Base-by-base conservation (phyloP, 2,888 invertebrate species). In the Hypomecis punctinalis region DNA sequence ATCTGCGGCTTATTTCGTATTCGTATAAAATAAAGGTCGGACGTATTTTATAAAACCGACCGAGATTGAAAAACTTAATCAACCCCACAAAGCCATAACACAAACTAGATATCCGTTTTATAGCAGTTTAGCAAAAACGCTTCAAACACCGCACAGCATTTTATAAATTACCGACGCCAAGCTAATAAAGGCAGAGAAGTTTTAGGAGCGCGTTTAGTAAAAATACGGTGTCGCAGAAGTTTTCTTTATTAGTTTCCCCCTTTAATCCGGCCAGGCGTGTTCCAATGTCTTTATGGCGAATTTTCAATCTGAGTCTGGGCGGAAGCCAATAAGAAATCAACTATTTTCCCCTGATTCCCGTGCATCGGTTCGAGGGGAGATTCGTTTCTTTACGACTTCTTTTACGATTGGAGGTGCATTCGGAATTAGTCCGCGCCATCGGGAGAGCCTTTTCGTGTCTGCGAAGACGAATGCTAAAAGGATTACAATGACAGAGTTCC, bases 341-440 rank as follows among this genome's bases (percentile, higher is more conserved):
- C 90, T 90, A 90, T 91, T 93, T 89, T 89, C 86, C 88, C 85
- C 85, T 89, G 90, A 90, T 90, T 88, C 88, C 78, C 86, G 89
- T 89, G 91, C 91, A 91, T 89, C 88, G 85, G 86, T 85, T 86
- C 81, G 86, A 86, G 87, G 91, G 91, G 90, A 84, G 83, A 79
- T 83, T 84, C 86, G 88, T 78, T 91, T 89, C 91, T 93, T 93
- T 93, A 93, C 91, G 93, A 91, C 91, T 90, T 84, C 89, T 92
- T 93, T 93, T 93, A 93, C 92, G 91, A 92, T 90, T 91, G 89
- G 86, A 91, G 91, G 91, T 93, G 92, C 93, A 93, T 93, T 91
- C 87, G 85, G 85, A 92, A 93, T 93, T 91, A 92, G 91, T 86
- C 83, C 82, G 82, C 81, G 84, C 83, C 83, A 80, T 79, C 86